phyloP scores from a whole-genome alignment of 2,888 invertebrate species.

The Isotomurus palustris region DNA sequence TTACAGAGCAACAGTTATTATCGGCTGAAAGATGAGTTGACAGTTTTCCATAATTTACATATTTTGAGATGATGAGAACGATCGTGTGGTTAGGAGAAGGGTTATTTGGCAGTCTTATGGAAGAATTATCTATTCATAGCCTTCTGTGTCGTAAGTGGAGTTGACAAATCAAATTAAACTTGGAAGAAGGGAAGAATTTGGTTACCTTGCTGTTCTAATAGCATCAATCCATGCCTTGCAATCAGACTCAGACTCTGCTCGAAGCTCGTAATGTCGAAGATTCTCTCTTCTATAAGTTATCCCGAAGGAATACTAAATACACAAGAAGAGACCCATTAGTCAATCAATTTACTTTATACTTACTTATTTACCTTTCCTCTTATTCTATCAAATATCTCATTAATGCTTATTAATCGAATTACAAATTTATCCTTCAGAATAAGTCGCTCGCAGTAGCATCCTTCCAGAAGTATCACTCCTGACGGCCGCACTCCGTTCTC shows the following conservation, averaged over 20 bases:
- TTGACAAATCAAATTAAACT: no score
- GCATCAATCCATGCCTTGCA: conserved; percentile 88
- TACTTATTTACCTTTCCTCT: not conserved
- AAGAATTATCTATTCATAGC: no score
- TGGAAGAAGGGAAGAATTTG: no score
- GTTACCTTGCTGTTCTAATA: conserved; percentile 83
- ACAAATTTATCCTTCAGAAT: conserved; percentile 52
- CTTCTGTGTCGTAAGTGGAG: no score
- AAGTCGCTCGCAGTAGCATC: conserved; percentile 78
- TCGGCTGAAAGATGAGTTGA: no score
- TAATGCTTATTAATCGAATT: conserved; percentile 20
- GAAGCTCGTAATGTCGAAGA: conserved; percentile 79
- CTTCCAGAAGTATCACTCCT: conserved; percentile 79
- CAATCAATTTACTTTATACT: not conserved
- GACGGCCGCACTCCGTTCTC: conserved; percentile 73
- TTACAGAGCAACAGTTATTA: no score
- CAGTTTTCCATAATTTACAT: no score
- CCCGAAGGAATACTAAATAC: conserved; percentile 75
- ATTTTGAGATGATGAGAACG: no score
- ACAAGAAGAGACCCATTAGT: not conserved
- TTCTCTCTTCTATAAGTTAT: conserved; percentile 81
- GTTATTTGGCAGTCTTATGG: no score
- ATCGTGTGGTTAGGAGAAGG: no score
- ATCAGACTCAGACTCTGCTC: conserved; percentile 76
- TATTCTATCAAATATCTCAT: not conserved